These are phyloP conservation scores for Augochlorella aurata DNA, from an alignment of 2,888 invertebrate species.

Conservation along the genomic window DNA sequence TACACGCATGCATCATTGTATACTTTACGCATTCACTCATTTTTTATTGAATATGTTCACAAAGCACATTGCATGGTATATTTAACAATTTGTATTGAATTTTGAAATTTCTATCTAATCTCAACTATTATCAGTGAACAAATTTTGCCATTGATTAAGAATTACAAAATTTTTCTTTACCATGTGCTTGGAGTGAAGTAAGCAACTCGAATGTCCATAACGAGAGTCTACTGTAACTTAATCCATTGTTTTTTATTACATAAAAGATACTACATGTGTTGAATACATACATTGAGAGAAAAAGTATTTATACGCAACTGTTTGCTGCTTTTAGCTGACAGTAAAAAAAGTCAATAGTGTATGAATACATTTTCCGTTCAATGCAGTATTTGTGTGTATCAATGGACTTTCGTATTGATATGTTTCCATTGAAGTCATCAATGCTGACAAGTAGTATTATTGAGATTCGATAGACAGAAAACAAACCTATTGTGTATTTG, in stretches of 20 bases:
- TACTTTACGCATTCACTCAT: not conserved
- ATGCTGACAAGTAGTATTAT: slow-evolving; percentile 62
- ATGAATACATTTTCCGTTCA: not conserved
- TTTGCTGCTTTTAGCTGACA: not conserved
- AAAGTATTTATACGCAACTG: not conserved
- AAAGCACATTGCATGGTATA: not conserved
- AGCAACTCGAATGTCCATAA: not conserved
- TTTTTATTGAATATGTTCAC: not conserved
- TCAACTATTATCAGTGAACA: not conserved
- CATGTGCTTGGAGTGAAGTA: not conserved
- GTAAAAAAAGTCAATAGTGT: not conserved
- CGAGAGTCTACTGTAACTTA: slow-evolving; percentile 5
- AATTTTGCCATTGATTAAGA: not conserved
- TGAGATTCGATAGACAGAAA: slow-evolving; percentile 60
- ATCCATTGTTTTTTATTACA: slow-evolving; percentile 5
- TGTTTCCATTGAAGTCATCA: slow-evolving; percentile 56
- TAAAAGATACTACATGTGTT: slow-evolving; percentile 10
- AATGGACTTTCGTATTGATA: slow-evolving; percentile 36
- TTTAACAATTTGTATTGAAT: not conserved
- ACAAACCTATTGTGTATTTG: slow-evolving; percentile 69
- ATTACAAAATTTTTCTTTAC: not conserved
- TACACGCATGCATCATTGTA: not conserved
- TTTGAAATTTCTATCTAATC: not conserved
- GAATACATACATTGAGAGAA: not conserved
- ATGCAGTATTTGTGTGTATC: slow-evolving; percentile 7